phyloP scores from a whole-genome alignment of 2,888 invertebrate genomes.

The Caenorhabditis doughertyi region DNA sequence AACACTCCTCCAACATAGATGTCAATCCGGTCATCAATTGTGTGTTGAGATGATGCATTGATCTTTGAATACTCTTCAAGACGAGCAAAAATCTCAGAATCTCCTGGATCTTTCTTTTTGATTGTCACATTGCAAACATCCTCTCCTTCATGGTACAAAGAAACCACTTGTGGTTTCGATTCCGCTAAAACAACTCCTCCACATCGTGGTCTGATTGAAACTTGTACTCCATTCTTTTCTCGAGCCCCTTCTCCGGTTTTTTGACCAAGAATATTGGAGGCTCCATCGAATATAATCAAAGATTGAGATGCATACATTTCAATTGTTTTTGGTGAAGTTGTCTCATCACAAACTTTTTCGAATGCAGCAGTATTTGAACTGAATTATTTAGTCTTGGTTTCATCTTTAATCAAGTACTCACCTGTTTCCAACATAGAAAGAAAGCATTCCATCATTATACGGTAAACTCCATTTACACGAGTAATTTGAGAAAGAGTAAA shows the following conservation, averaged over 20 bases:
- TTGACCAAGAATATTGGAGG: conserved; percentile 44
- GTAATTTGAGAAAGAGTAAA: neutral
- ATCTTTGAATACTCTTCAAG: conserved; percentile 44
- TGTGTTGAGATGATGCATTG: conserved; percentile 24
- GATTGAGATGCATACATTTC: conserved; percentile 60
- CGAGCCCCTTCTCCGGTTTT: conserved; percentile 60
- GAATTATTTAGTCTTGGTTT: neutral
- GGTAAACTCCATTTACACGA: conserved; percentile 31
- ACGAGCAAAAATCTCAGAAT: conserved; percentile 42
- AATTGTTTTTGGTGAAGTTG: conserved; percentile 12
- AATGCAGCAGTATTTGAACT: neutral
- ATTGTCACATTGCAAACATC: conserved; percentile 66
- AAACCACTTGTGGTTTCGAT: conserved; percentile 31
- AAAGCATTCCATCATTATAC: conserved; percentile 51
- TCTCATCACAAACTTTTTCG: conserved; percentile 60
- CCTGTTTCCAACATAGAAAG: conserved; percentile 42
- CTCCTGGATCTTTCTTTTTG: conserved; percentile 58
- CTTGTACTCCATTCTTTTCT: conserved; percentile 71
- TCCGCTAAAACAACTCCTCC: conserved; percentile 77
- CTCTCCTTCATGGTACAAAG: conserved; percentile 46
- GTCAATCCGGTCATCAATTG: conserved; percentile 49
- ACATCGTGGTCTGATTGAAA: conserved; percentile 72
- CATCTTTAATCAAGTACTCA: neutral
- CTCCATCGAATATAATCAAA: conserved; percentile 75
- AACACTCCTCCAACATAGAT: conserved; percentile 45